Base-by-base conservation (phyloP, 2,888 invertebrate genomes). In the Tromatobia lineatoria region DNA sequence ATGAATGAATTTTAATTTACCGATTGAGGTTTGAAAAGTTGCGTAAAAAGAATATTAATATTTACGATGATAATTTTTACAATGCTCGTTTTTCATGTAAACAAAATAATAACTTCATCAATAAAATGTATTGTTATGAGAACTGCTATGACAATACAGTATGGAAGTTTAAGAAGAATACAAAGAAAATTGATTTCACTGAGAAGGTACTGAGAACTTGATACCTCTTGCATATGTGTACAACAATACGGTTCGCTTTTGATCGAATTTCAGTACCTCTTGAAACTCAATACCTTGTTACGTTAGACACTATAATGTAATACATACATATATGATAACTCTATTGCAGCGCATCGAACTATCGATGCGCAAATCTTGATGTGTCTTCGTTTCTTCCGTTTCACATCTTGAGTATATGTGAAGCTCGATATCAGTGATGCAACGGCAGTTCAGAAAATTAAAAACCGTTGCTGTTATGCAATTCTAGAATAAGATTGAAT, bases 251-350 rank as follows among this genome's bases (percentile, higher is more conserved):
- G 47, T 77, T 71, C 57, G 54, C 54, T 80, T 86, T 87, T 87
- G 89, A 90, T 90, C 86, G 88, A 69, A 89, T 90, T 90, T 88
- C 90, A 87, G 87, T 90, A 87, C 71, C 84, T 74, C 75, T 83
- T 85, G 88, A 87, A 85, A 90, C 75, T 61, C 77, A 80, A 88
- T 85, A 88, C 74, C 80, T 38, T 64, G 70, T 70, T 67, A 42
- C 74, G 47, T 50, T 67, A 59, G 59, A 71, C 20, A 23, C 42
- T 13, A 23, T 20, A 47, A 25, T 10, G 64, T 42, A 18, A 23
- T 45, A 8, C 15, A n/a, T 20, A n/a, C n/a, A 23, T n/a, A 7
- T 10, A 38, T 38, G 10, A 38, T 10, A 10, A 23, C 23, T n/a
- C 38, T 82, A 66, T 64, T 69, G 34, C 34, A 47, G 57, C 77